A percentile compares a stretch with the other conserved stretches of the same genome.
Conservation (phyloP, 2,113 vertebrate species). For the Anarrhichthys ocellatus region DNA sequence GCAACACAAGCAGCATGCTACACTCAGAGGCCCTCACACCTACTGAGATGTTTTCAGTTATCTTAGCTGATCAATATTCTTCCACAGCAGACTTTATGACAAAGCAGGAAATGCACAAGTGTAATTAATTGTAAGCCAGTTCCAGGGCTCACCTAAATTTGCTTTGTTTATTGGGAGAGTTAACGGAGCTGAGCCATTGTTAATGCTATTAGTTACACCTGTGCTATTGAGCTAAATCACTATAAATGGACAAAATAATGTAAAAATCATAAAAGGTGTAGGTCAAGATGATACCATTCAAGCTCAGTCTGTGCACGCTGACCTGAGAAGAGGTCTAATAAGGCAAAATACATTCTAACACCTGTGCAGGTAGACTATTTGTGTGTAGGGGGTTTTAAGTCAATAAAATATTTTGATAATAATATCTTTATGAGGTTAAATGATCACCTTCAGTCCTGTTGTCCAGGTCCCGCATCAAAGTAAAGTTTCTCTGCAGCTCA, state of each 20-base stretch:
- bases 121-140: neutral
- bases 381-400: neutral
- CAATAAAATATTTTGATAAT: neutral
- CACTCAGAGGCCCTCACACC: too few species aligned
- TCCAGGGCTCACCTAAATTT: neutral
- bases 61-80: neutral
- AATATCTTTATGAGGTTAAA: neutral
- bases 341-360: too few species aligned
- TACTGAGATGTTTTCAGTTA: neutral
- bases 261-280: too few species aligned
- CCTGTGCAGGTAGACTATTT: neutral
- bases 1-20: too few species aligned
- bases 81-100: neutral
- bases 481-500: slow-evolving; percentile 97
- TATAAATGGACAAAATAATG: too few species aligned
- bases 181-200: neutral
- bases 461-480: slow-evolving; percentile 96
- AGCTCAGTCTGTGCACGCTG: neutral
- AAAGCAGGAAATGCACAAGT: neutral
- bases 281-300: too few species aligned
- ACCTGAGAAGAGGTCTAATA: neutral
- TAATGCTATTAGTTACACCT: neutral
- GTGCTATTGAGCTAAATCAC: too few species aligned
- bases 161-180: neutral
- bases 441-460: slow-evolving; percentile 93